A percentile compares a stretch with the other conserved stretches of the same genome.
Evolutionary conservation across 2,888 invertebrate genomes (phyloP).

Genomic region (Saturnia pavonia): DNA sequence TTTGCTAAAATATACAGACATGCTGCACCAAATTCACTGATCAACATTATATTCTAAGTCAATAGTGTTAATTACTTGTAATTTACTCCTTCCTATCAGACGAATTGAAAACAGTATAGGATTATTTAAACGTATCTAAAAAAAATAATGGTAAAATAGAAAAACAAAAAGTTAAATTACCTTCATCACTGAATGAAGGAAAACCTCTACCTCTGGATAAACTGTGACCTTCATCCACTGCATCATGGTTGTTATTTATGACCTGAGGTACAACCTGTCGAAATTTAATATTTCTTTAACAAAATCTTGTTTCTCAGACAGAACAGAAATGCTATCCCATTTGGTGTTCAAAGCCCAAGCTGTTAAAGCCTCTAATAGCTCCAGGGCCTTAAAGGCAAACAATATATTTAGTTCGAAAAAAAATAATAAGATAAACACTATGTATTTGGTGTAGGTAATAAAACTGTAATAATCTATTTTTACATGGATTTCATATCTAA

Average conservation of each 20-base stretch:
- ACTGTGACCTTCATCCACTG: constrained; percentile 76
- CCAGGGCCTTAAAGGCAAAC: too few relatives aligned
- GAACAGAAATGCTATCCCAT: too few relatives aligned
- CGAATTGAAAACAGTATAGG: neutral
- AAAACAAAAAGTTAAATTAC: constrained; percentile 33
- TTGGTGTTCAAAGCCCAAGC: too few relatives aligned
- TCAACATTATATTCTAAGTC: neutral
- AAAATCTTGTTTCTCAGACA: too few relatives aligned
- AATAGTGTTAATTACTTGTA: neutral
- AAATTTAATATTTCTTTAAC: constrained; percentile 36
- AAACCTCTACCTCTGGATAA: constrained; percentile 78
- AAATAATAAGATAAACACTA: too few relatives aligned
- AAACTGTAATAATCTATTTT: too few relatives aligned
- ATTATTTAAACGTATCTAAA: neutral
- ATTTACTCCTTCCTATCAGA: neutral
- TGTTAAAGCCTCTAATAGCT: too few relatives aligned
- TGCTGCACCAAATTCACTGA: neutral
- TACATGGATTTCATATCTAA: too few relatives aligned
- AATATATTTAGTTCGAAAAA: too few relatives aligned
- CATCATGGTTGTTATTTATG: constrained; percentile 41
- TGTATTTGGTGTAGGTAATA: too few relatives aligned
- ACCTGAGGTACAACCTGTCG: constrained; percentile 38
- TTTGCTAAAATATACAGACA: neutral
- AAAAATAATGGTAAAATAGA: neutral
- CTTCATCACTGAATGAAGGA: constrained; percentile 63